Evolutionary conservation across 2,888 invertebrate genomes (phyloP).

Genomic region (Aspidiotus rigidus): DNA sequence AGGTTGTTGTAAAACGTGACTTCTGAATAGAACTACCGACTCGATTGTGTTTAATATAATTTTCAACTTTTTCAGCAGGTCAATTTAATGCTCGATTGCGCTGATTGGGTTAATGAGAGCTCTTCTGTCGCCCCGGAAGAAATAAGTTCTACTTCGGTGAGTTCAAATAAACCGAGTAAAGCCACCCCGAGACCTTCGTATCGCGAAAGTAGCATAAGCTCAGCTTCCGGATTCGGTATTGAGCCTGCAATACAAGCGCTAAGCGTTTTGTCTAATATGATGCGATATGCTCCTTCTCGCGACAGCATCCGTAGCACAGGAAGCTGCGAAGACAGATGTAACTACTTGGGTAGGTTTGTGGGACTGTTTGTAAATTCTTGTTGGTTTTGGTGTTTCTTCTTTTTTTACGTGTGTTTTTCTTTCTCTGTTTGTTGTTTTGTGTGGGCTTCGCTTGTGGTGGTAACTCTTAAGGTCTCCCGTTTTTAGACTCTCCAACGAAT

Average conservation of each 20-base stretch:
- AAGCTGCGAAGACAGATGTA: constrained; percentile 40
- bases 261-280: constrained; percentile 41
- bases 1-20: constrained; percentile 39
- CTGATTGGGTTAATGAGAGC: constrained; percentile 37
- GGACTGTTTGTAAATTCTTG: constrained; percentile 1
- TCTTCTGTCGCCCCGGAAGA: constrained; percentile 33
- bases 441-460: constrained; percentile 4
- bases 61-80: constrained; percentile 39
- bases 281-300: constrained; percentile 41
- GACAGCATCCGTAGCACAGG: constrained; percentile 41
- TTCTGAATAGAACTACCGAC: not conserved
- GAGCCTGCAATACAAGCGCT: constrained; percentile 41
- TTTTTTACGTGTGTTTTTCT: constrained; percentile 5
- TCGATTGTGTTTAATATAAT: constrained; percentile 2
- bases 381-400: constrained; percentile 19
- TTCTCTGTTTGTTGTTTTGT: not conserved
- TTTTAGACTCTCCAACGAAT: constrained; percentile 38
- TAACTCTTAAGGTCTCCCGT: constrained; percentile 10
- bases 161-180: constrained; percentile 1
- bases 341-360: constrained; percentile 37
- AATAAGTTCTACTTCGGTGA: constrained; percentile 17
- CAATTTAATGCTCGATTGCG: constrained; percentile 44
- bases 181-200: constrained; percentile 32
- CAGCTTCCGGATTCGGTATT: constrained; percentile 40
- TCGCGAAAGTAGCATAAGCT: constrained; percentile 38